phyloP scores from a whole-genome alignment of 2,888 invertebrate genomes.

The Temnothorax unifasciatus region DNA sequence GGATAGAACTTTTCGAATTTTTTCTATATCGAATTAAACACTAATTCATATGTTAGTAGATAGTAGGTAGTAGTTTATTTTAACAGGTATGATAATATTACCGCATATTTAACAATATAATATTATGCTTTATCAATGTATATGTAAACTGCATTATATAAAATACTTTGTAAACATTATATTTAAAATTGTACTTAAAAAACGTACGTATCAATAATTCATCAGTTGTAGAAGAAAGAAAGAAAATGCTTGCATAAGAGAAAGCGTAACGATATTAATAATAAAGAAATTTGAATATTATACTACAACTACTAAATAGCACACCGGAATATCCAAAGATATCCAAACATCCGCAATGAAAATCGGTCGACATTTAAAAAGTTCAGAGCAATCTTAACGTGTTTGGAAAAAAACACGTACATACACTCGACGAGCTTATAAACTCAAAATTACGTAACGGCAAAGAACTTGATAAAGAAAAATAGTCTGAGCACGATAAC shows the following conservation, averaged over 20 bases:
- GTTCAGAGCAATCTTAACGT: background rate
- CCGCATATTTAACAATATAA: background rate
- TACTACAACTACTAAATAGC: background rate
- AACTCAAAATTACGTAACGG: constrained; percentile 10
- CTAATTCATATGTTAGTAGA: background rate
- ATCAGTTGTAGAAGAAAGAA: background rate
- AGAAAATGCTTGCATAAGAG: background rate
- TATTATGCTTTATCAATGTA: background rate
- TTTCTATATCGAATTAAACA: background rate
- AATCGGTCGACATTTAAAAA: background rate
- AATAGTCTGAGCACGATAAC: background rate
- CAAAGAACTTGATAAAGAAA: background rate
- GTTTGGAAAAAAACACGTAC: background rate
- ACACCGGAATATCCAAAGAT: background rate
- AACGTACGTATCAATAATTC: background rate
- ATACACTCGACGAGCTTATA: background rate
- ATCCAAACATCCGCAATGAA: background rate
- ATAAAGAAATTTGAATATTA: background rate
- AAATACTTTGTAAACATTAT: background rate
- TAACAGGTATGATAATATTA: background rate
- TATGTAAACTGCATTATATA: background rate
- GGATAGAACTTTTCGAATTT: background rate
- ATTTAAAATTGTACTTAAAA: background rate
- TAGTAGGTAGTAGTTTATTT: background rate
- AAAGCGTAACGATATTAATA: background rate